Evolutionary conservation across 2,888 invertebrate species (phyloP), one percentile per base, ranked within the genome.

Genomic region (Pachymerium ferrugineum): DNA sequence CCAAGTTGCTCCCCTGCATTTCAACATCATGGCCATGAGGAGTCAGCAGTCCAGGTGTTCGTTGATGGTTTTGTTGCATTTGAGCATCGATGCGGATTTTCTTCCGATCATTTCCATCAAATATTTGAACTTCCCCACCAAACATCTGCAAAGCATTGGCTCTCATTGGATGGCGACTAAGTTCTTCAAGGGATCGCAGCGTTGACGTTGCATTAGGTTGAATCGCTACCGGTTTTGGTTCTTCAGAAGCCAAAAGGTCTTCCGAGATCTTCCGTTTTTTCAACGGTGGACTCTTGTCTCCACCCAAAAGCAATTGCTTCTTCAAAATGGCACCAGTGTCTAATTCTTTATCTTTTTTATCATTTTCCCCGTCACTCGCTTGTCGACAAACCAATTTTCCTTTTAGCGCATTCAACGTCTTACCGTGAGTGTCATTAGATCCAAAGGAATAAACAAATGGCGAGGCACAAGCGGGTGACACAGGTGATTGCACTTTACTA

Each of bases 61-160:
- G 16, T 1, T 25, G 29, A 30, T 29, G 54, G 3, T 54, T 8
- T n/a, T 62, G 68, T 28, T 74, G 74, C n/a, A 74, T 69, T 22
- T 72, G 62, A 19, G 72, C 87, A 78, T 90, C 90, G 78, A 90
- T 89, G 62, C 87, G 85, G 80, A 89, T 83, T 1, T 88, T 90
- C 76, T 89, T 89, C 3, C 88, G 88, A 1, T 89, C 89, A 5
- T 86, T 86, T 75, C 87, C 87, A 78, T 90, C 89, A 31, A 89
- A 84, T 77, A 91, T 90, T 81, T 90, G 88, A 0, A 91, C 90
- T 83, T 91, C 90, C 3, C 90, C 91, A 3, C 91, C 90, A 81
- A 90, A 91, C 86, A 90, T 86, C 82, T 90, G 90, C 1, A 87
- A 80, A 28, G 74, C 29, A 19, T 47, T 74, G 2, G 74, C 14